Base-by-base conservation (phyloP, 2,113 vertebrate genomes). In the Hippocampus barbouri region DNA sequence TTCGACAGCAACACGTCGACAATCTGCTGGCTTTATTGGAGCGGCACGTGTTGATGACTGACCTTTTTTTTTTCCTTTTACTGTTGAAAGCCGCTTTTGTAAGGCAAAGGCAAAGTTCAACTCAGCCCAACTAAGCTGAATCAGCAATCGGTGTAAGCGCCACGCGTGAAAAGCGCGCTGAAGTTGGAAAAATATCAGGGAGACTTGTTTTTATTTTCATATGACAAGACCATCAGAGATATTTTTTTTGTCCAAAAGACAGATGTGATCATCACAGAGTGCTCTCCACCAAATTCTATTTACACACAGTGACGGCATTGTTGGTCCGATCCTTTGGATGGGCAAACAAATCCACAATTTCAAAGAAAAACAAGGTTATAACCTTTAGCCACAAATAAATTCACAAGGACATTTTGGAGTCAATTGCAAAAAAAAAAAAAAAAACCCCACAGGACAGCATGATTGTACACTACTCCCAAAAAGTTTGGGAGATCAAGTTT, bases 181-280 rank as follows among this genome's bases (percentile, higher is more conserved):
- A 25, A 3, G 34, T 38, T 6, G 34, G 34, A 38, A 0, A 68
- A 74, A 64, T 23, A 54, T 49, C 51, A 73, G 47, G 70, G 70
- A 81, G 83, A 80, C 49, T 45, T 45, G 25, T 71, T 82, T 88
- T 90, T 84, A 88, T 88, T 90, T 85, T 73, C 70, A 80, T 81
- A 86, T 78, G 64, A 72, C 72, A 66, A 74, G 59, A 81, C 61
- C 74, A 74, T 73, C 21, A 25, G 45, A 16, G 5, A 25, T 79
- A 79, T 71, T 78, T 64, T 54, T 54, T 54, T 2, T 79, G 41
- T 87, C 73, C 78, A 80, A 80, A 83, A 75, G 34, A 78, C 71
- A 49, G 77, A 79, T 70, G 49, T 69, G 72, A 70, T 47, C 74
- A 69, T 65, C 76, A 81, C 78, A 77, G 83, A 84, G 83, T 75